phyloP scores from a whole-genome alignment of 2,888 invertebrate genomes.

The Vanessa cardui region DNA sequence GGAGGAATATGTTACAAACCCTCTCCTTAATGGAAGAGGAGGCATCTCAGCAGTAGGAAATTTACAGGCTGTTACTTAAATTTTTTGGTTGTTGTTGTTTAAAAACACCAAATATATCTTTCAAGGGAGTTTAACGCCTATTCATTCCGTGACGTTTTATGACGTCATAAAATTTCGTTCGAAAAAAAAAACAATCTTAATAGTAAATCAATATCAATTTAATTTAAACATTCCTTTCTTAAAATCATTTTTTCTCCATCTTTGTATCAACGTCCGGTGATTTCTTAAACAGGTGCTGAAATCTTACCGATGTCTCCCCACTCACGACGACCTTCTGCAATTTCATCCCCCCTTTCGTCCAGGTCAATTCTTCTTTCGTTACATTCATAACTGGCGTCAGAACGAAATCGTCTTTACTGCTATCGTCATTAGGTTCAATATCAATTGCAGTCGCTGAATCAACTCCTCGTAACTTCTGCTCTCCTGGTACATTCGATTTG shows the following conservation, averaged over 20 bases:
- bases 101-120: too few species aligned
- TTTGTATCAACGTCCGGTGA: constrained; percentile 40
- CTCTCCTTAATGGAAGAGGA: too few species aligned
- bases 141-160: too few species aligned
- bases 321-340: constrained; percentile 66
- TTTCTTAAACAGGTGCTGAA: constrained; percentile 67
- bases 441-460: constrained; percentile 6
- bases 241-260: constrained; percentile 65
- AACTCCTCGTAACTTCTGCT: constrained; percentile 54
- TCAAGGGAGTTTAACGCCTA: too few species aligned
- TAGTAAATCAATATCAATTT: not conserved
- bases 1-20: too few species aligned
- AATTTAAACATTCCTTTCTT: constrained; percentile 34
- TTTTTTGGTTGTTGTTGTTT: too few species aligned
- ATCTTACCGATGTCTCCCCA: constrained; percentile 69
- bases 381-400: constrained; percentile 63
- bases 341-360: constrained; percentile 64
- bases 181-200: constrained; percentile 15
- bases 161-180: too few species aligned
- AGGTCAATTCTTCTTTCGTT: constrained; percentile 61
- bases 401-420: constrained; percentile 29
- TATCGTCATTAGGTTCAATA: constrained; percentile 9
- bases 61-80: too few species aligned
- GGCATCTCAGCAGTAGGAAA: too few species aligned
- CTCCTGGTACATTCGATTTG: constrained; percentile 61